Evolutionary conservation across 2,113 vertebrate genomes (phyloP), one percentile per base, ranked within the genome.

Genomic region (Toxotes jaculatrix): DNA sequence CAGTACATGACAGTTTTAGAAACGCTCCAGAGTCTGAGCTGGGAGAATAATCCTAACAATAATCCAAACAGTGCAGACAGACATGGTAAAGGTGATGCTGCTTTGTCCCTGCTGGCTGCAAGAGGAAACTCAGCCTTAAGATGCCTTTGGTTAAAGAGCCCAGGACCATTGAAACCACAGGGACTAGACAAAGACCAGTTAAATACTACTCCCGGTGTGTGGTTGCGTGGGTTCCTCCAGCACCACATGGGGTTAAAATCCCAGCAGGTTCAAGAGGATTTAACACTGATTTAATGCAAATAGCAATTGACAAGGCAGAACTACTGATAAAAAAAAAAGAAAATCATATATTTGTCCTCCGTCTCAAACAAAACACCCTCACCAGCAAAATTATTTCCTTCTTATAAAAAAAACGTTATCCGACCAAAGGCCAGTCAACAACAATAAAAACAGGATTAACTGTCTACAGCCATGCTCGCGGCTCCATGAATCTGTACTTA

Each of bases 31-130:
- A 40, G 67, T 65, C 57, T 11, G 61, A 71, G 45, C 60, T 31
- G 8, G 31, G 17, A 69, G 74, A 67, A 53, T 82, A 85, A 77
- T 79, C 74, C 65, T 32, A 64, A 57, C 73, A 1, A 23, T 63
- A 55, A 84, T 82, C 63, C 82, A 71, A 31, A 17, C 51, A 2
- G 67, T 23, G 56, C 64, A 68, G 51, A 47, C 67, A 49, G 79
- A 63, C 69, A 51, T n/a, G 21, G 45, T 42, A 8, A 34, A 78
- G 43, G 60, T 61, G 32, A 27, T 5, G 31, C 69, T 31, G 13
- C 38, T 53, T 51, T 3, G 17, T 65, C 57, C 31, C 36, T 42
- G 65, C 62, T 67, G 27, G 36, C 32, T 64, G 68, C n/a, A 19
- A 42, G 51, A 75, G 34, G 14, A 74, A 79, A 60, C 42, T 36